phyloP scores from a whole-genome alignment of 2,113 vertebrate genomes.

The Amphiprion percula region DNA sequence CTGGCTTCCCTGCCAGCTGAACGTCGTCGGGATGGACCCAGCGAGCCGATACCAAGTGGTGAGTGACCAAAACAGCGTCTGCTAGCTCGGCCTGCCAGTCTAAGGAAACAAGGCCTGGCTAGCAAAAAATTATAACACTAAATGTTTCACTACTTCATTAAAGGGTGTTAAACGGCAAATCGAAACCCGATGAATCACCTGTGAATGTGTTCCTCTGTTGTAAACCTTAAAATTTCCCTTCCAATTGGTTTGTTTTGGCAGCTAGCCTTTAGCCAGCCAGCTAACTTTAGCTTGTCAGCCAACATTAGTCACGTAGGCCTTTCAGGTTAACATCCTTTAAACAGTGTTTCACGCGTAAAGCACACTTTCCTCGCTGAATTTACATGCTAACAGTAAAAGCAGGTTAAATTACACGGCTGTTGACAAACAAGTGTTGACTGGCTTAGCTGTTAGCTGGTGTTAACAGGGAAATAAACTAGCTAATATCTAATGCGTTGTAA shows the following conservation, averaged over 20 bases:
- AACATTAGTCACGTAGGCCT: background rate
- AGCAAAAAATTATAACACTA: too few relatives aligned
- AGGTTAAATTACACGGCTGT: background rate
- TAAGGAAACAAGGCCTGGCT: slow-evolving; percentile 35
- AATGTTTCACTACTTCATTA: too few relatives aligned
- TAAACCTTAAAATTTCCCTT: accelerated
- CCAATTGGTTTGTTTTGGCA: background rate
- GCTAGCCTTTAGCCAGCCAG: slow-evolving; percentile 15
- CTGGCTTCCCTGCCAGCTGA: slow-evolving; percentile 57
- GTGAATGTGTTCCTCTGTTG: accelerated
- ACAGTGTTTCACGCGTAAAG: background rate
- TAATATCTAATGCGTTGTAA: background rate
- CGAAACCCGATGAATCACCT: accelerated
- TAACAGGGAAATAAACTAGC: background rate
- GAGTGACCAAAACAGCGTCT: slow-evolving; percentile 60
- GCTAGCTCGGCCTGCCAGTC: slow-evolving; percentile 3
- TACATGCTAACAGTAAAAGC: background rate
- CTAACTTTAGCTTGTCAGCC: slow-evolving; percentile 29
- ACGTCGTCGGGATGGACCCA: slow-evolving; percentile 74
- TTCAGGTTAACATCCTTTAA: background rate
- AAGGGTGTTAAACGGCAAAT: accelerated
- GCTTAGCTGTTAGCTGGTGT: background rate
- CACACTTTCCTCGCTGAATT: background rate
- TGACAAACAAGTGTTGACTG: background rate
- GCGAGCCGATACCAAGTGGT: slow-evolving; percentile 82